Base-by-base conservation (phyloP, 2,113 vertebrate genomes). In the Labrus mixtus region DNA sequence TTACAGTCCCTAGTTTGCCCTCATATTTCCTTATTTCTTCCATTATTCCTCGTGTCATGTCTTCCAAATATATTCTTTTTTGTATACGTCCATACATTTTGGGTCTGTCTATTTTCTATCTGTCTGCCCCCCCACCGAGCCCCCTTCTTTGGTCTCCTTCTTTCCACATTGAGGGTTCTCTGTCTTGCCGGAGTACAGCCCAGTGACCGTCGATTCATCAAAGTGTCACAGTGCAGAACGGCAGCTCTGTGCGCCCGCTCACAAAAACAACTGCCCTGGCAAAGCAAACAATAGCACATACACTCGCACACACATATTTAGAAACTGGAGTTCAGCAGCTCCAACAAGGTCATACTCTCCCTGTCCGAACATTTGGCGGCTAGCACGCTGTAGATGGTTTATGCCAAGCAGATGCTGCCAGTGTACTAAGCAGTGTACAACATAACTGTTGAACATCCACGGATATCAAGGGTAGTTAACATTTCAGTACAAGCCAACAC, bases 131-230 rank as follows among this genome's bases (percentile, higher is more conserved):
- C 19, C 10, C 19, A n/a, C n/a, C n/a, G n/a, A 46, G n/a, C 17
- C 17, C 60, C 29, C 68, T 75, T 48, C 65, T 82, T 56, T 48
- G 58, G 23, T 78, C 72, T 82, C 85, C 69, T 60, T 64, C 69
- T 79, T 79, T 91, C 78, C 58, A 50, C 82, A 79, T 76, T 71
- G 80, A 89, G 83, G 83, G 83, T 73, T 76, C 85, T 84, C 83
- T 82, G 84, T 87, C 87, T 90, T 83, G 79, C 70, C 70, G 19
- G 72, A 86, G 87, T 79, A 78, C 51, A 68, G 82, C 72, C 65
- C 43, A 56, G 81, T 41, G 75, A 65, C 77, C 78, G 87, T 87
- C 86, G 53, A 94, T 95, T 93, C 85, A 93, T 94, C 93, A 94
- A 91, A 91, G 87, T 92, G 93, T 93, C 93, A 93, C 79, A 65